Conservation (phyloP, 2,113 vertebrate genomes). For the Engraulis encrasicolus region DNA sequence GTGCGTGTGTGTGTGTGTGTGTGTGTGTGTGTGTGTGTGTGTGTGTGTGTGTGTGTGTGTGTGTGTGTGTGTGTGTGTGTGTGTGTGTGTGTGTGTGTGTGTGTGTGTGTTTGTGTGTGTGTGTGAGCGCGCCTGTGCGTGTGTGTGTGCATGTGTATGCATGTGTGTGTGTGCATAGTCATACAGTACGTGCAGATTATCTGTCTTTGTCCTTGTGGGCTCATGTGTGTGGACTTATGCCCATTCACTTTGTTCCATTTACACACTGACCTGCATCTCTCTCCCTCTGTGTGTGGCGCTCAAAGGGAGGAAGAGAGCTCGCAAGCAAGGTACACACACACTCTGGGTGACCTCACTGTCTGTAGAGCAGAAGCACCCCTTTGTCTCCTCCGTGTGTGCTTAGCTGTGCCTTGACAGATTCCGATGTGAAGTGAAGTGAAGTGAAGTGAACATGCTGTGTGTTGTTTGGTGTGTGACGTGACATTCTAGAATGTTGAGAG, state of each 20-base stretch:
- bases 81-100: too few relatives aligned
- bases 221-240: not conserved
- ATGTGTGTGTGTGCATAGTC: too few relatives aligned
- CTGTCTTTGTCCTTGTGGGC: too few relatives aligned
- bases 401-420: not conserved
- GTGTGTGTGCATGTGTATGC: too few relatives aligned
- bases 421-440: too few relatives aligned
- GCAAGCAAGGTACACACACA: conserved; percentile 67
- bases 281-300: conserved; percentile 57
- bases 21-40: too few relatives aligned
- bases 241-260: not conserved
- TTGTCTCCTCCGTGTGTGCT: not conserved
- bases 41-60: not conserved
- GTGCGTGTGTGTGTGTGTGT: not conserved
- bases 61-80: not conserved
- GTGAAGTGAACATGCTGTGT: too few relatives aligned
- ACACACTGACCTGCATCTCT: conserved; percentile 46
- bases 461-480: too few relatives aligned
- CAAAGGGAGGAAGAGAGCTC: conserved; percentile 67
- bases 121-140: too few relatives aligned
- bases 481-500: too few relatives aligned
- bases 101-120: too few relatives aligned
- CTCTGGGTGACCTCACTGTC: not conserved
- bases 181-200: too few relatives aligned
- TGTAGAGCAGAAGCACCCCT: not conserved